phyloP scores from a whole-genome alignment of 2,888 invertebrate species.

The Ctena decussata region DNA sequence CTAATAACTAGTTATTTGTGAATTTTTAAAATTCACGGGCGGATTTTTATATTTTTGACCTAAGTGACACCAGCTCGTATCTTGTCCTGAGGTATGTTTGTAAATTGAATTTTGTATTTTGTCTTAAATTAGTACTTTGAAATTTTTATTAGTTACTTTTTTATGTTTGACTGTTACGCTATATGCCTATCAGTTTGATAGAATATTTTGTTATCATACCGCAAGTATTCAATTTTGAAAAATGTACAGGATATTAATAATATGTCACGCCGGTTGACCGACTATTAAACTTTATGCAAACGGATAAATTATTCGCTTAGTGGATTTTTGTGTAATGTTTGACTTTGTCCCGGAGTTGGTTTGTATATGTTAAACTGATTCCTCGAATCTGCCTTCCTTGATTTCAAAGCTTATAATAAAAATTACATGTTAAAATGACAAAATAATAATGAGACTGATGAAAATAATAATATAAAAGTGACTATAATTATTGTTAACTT shows the following conservation, averaged over 20 bases:
- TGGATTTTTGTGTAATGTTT: too few relatives aligned
- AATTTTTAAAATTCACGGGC: constrained; percentile 2
- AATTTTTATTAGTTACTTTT: not conserved
- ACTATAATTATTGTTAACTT: too few relatives aligned
- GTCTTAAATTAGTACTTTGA: not conserved
- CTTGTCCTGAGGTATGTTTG: not conserved
- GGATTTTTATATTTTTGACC: constrained; percentile 12
- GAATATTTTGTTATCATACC: not conserved
- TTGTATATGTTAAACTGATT: too few relatives aligned
- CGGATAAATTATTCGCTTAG: too few relatives aligned
- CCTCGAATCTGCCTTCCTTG: too few relatives aligned
- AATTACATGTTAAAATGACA: too few relatives aligned
- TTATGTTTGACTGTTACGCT: not conserved
- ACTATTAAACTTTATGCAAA: too few relatives aligned
- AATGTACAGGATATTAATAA: not conserved
- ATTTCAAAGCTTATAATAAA: too few relatives aligned
- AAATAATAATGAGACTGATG: too few relatives aligned
- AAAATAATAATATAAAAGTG: too few relatives aligned
- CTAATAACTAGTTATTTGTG: constrained; percentile 12
- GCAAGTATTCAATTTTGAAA: not conserved
- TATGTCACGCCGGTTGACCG: not conserved
- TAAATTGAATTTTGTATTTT: not conserved
- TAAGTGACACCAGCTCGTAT: not conserved
- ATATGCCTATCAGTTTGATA: not conserved
- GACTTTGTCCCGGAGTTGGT: too few relatives aligned